A percentile compares a stretch with the other conserved stretches of the same genome.
These are phyloP conservation scores for Rhinophrynus dorsalis DNA, from an alignment of 2,797 vertebrate genomes.

Conservation along the genomic window DNA sequence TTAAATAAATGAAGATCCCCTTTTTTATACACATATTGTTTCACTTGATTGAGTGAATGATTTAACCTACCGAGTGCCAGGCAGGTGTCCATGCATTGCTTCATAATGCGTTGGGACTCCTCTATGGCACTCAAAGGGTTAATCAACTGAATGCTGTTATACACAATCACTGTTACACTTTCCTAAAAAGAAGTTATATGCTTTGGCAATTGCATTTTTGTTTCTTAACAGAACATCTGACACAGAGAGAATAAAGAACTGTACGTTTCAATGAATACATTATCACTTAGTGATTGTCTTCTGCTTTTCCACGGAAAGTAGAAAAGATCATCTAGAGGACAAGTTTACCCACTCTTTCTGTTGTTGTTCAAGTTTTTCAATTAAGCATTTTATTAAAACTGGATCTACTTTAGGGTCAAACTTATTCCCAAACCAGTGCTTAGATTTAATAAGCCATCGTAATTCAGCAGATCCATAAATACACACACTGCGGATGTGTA, in stretches of 20 bases:
- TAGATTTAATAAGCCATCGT: slow-evolving; percentile 83
- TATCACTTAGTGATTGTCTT: not conserved
- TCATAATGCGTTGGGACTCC: no score
- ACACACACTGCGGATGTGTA: slow-evolving; percentile 85
- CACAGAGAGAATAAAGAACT: not conserved
- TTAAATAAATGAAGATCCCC: no score
- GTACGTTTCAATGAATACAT: not conserved
- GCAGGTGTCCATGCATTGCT: no score
- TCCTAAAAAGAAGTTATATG: not conserved
- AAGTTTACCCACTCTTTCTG: slow-evolving; percentile 68
- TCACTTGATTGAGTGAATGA: no score
- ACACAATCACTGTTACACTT: no score
- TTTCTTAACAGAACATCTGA: not conserved
- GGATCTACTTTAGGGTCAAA: slow-evolving; percentile 91
- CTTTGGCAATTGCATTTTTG: not conserved
- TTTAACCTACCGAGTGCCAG: no score
- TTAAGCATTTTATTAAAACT: slow-evolving; percentile 82
- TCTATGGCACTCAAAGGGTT: no score
- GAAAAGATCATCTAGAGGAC: no score
- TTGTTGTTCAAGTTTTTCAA: slow-evolving; percentile 80
- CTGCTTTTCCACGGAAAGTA: no score
- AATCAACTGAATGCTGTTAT: no score
- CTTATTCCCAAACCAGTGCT: slow-evolving; percentile 95
- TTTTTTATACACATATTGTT: no score
- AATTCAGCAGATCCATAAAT: slow-evolving; percentile 87